Evolutionary conservation across 2,888 invertebrate species (phyloP), one percentile per base, ranked within the genome.

Genomic region (Clepsis dumicolana): DNA sequence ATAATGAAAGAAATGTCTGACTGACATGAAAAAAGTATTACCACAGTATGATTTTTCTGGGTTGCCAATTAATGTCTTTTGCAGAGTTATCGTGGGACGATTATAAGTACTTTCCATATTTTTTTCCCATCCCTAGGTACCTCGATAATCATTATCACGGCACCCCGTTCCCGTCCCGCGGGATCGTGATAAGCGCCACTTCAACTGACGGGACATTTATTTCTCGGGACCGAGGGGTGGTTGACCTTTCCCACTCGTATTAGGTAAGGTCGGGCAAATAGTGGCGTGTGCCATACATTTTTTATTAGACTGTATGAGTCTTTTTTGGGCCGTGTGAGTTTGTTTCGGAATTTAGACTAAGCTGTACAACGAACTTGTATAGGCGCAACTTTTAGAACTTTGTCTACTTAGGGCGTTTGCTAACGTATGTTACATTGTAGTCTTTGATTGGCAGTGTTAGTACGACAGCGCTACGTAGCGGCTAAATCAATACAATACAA

Each of bases 151-250:
- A 38, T 41, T 59, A 59, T 59, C 38, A 41, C 59, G 38, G 24
- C 35, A 18, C 54, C 35, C 35, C 35, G 21, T 57, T 35, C 57
- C 41, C 38, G 25, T 57, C 57, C 57, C 41, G 18, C 21, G 56
- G 56, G 56, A 59, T 41, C 41, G 41, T 25, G 59, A 59, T 59
- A 59, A 41, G 25, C 41, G 59, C 59, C 59, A 59, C 59, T 59
- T 59, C 59, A 38, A 29, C 29, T 54, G 56, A 59, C 59, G 59
- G 59, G 38, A 24, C 41, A 59, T 59, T 59, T 59, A 41, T 59
- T 59, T 16, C 59, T 2, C 41, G 25, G 41, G 24, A 57, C 18
- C 12, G 25, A 5, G 16, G 35, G 57, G 41, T 41, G 8, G 35
- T 25, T 59, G 59, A 38, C 59, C 59, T 41, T 59, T 57, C 32